Evolutionary conservation across 2,888 invertebrate genomes (phyloP).

Genomic region (Drosophila paranaensis): DNA sequence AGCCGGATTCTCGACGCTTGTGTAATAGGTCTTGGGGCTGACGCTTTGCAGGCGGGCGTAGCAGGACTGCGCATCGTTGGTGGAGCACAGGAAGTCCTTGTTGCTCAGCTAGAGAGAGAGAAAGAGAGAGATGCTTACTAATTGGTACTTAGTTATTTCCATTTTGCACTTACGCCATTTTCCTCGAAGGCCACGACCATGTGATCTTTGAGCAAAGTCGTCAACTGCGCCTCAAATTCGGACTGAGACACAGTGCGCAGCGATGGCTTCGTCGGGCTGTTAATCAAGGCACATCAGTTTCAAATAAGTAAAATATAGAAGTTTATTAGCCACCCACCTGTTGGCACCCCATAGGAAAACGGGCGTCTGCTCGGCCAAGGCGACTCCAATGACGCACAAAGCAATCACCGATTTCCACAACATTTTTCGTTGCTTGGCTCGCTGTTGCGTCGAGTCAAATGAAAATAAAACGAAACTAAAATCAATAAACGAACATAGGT

Average conservation of each 20-base stretch:
- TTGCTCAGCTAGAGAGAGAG: slow-evolving; percentile 83
- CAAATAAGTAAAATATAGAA: slow-evolving; percentile 19
- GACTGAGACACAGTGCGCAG: slow-evolving; percentile 71
- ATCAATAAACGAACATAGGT: slow-evolving; percentile 42
- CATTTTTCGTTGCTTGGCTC: slow-evolving; percentile 68
- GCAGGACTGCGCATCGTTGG: slow-evolving; percentile 82
- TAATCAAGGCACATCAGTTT: background rate
- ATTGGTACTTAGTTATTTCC: background rate
- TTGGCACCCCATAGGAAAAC: slow-evolving; percentile 87
- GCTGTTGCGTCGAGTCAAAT: slow-evolving; percentile 50
- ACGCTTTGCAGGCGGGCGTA: slow-evolving; percentile 84
- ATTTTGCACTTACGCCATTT: slow-evolving; percentile 84
- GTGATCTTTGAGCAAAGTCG: slow-evolving; percentile 74
- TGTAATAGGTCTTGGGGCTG: slow-evolving; percentile 86
- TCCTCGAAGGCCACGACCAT: slow-evolving; percentile 86
- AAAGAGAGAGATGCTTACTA: background rate
- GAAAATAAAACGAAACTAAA: slow-evolving; percentile 55
- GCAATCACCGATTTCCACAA: slow-evolving; percentile 78
- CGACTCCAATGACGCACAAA: slow-evolving; percentile 77
- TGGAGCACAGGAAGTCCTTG: slow-evolving; percentile 85
- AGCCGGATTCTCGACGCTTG: slow-evolving; percentile 88
- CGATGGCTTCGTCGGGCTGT: slow-evolving; percentile 73
- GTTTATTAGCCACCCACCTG: slow-evolving; percentile 75
- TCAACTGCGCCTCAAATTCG: slow-evolving; percentile 72
- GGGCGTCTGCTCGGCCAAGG: slow-evolving; percentile 86